Percentiles rank a stretch among this genome's conserved stretches.
These are phyloP conservation scores for Stictocephala bisonia DNA, from an alignment of 2,888 invertebrate genomes.

Conservation along the genomic window DNA sequence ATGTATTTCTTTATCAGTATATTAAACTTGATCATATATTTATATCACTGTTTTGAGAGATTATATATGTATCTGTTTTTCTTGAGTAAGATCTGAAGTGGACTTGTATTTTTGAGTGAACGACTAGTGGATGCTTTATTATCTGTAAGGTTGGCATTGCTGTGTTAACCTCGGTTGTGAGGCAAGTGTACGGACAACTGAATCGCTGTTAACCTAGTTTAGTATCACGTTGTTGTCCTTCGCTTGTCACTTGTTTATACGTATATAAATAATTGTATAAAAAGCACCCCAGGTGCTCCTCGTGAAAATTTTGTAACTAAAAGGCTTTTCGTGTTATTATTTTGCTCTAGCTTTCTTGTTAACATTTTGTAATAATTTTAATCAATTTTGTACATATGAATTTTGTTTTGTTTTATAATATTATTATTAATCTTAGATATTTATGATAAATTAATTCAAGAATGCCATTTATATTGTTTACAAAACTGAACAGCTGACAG, in stretches of 20 bases:
- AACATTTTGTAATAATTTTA: conserved; percentile 41
- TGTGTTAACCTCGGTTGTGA: background rate
- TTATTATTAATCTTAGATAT: conserved; percentile 34
- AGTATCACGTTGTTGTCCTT: background rate
- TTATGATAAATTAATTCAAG: conserved; percentile 39
- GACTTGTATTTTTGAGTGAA: background rate
- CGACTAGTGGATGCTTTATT: background rate
- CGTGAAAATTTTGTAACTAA: conserved; percentile 43
- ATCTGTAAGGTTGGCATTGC: background rate
- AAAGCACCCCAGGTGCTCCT: conserved; percentile 33
- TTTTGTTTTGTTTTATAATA: conserved; percentile 29
- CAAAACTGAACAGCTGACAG: conserved; percentile 29
- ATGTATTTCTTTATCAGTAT: background rate
- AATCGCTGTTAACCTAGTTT: too few relatives aligned
- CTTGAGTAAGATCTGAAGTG: background rate
- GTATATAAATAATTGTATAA: conserved; percentile 29
- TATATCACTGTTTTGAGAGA: background rate
- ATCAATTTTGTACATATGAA: conserved; percentile 30
- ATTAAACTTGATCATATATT: background rate
- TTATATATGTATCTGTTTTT: background rate
- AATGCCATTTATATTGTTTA: conserved; percentile 41
- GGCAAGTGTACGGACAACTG: too few relatives aligned
- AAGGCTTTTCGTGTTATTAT: conserved; percentile 43
- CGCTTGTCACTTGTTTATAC: conserved; percentile 40
- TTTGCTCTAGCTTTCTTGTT: conserved; percentile 38